phyloP scores from a whole-genome alignment of 2,888 invertebrate genomes.

The Nemurella pictetii region DNA sequence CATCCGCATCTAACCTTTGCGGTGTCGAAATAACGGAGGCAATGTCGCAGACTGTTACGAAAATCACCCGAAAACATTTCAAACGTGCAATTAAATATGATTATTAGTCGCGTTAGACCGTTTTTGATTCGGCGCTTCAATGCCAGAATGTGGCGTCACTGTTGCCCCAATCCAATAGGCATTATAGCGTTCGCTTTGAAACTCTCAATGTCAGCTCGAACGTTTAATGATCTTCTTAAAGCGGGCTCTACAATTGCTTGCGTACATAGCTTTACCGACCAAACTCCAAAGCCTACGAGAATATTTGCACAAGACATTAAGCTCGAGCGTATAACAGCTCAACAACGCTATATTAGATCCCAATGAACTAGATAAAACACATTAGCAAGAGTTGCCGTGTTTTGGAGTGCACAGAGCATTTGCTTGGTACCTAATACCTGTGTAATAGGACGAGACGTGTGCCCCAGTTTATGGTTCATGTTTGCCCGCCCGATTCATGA shows the following conservation, averaged over 20 bases:
- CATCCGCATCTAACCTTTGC: not conserved
- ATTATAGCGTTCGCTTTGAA: no score
- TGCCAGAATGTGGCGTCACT: not conserved
- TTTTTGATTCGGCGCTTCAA: not conserved
- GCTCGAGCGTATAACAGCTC: not conserved
- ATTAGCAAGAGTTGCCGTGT: not conserved
- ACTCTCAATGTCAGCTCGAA: not conserved
- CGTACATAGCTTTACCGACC: not conserved
- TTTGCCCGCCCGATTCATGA: not conserved
- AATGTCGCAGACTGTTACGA: not conserved
- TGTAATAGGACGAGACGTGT: not conserved
- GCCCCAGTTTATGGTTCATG: not conserved
- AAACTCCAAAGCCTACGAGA: not conserved
- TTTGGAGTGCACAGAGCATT: not conserved
- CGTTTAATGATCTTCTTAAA: not conserved
- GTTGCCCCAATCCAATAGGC: not conserved
- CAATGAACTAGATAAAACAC: not conserved
- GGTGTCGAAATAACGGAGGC: not conserved
- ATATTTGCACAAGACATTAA: not conserved
- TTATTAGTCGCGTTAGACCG: not conserved
- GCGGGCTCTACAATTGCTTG: not conserved
- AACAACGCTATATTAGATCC: not conserved
- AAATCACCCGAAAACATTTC: not conserved
- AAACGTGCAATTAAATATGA: not conserved
- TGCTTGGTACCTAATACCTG: not conserved